A percentile compares a stretch with the other conserved stretches of the same genome.
These are phyloP conservation scores for Helobdella robusta DNA, from an alignment of 2,888 invertebrate genomes.

Conservation along the genomic window DNA sequence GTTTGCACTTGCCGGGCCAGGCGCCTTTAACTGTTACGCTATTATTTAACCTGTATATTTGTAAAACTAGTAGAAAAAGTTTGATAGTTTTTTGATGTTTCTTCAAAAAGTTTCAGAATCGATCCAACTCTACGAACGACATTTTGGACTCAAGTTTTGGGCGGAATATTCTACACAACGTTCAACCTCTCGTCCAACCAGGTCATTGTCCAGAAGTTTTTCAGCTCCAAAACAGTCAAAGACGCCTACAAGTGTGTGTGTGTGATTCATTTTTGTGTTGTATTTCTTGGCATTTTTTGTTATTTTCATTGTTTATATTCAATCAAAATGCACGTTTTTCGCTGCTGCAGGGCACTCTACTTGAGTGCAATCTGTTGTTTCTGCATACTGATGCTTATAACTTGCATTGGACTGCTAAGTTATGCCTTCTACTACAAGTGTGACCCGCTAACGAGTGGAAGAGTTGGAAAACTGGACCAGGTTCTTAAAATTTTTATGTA, in stretches of 20 bases:
- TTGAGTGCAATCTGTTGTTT: not conserved
- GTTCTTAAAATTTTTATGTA: constrained; percentile 10
- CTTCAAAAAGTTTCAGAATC: constrained; percentile 55
- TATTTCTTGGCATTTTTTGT: not conserved
- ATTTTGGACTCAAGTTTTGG: constrained; percentile 70
- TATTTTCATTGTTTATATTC: too few relatives aligned
- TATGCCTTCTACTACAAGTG: constrained; percentile 33
- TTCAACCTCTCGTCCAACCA: constrained; percentile 85
- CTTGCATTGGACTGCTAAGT: constrained; percentile 35
- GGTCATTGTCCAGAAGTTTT: constrained; percentile 50
- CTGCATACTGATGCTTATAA: constrained; percentile 22
- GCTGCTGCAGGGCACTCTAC: constrained; percentile 25
- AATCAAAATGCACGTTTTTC: too few relatives aligned
- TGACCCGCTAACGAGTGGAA: constrained; percentile 28
- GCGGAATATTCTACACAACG: constrained; percentile 79
- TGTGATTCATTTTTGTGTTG: not conserved
- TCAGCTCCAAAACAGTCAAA: constrained; percentile 24
- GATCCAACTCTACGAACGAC: constrained; percentile 73
- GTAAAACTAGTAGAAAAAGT: not conserved
- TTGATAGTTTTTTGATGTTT: not conserved
- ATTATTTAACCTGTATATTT: too few relatives aligned
- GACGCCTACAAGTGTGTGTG: constrained; percentile 24
- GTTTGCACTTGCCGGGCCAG: too few relatives aligned
- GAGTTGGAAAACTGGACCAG: constrained; percentile 30
- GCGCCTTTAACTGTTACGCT: too few relatives aligned